Evolutionary conservation across 2,113 vertebrate species (phyloP).

Genomic region (Prinia subflava): DNA sequence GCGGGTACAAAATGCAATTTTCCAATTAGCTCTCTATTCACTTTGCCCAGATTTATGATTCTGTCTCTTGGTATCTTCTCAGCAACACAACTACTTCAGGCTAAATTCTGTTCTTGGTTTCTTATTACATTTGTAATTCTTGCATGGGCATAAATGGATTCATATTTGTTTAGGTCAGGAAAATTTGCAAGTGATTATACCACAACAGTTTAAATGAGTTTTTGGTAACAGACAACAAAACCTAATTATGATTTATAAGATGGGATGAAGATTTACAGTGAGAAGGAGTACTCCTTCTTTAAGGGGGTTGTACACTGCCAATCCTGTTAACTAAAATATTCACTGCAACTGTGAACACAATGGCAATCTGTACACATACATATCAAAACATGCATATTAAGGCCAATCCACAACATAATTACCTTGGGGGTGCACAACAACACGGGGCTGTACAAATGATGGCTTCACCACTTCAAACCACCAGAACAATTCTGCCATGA

Average conservation of each 20-base stretch:
- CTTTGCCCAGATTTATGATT: background rate
- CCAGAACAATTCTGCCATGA: constrained; percentile 97
- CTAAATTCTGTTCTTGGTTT: background rate
- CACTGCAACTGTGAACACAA: background rate
- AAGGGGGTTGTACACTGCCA: background rate
- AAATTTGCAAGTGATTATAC: constrained; percentile 1
- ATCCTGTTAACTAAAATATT: background rate
- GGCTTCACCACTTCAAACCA: constrained; percentile 98
- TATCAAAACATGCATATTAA: background rate
- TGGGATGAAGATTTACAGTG: background rate
- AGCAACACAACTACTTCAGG: background rate
- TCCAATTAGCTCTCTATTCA: background rate
- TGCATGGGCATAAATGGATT: background rate
- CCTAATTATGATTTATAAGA: constrained; percentile 6
- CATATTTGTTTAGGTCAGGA: background rate
- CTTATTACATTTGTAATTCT: background rate
- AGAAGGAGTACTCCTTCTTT: background rate
- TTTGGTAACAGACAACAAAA: constrained; percentile 4
- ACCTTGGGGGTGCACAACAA: constrained; percentile 77
- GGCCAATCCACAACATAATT: background rate
- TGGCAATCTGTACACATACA: background rate
- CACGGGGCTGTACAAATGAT: constrained; percentile 88
- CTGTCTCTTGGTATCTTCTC: background rate
- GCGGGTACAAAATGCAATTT: background rate
- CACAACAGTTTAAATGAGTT: background rate